These are phyloP conservation scores for Anadara kagoshimensis DNA, from an alignment of 1,140 invertebrate genomes.

Conservation along the genomic window DNA sequence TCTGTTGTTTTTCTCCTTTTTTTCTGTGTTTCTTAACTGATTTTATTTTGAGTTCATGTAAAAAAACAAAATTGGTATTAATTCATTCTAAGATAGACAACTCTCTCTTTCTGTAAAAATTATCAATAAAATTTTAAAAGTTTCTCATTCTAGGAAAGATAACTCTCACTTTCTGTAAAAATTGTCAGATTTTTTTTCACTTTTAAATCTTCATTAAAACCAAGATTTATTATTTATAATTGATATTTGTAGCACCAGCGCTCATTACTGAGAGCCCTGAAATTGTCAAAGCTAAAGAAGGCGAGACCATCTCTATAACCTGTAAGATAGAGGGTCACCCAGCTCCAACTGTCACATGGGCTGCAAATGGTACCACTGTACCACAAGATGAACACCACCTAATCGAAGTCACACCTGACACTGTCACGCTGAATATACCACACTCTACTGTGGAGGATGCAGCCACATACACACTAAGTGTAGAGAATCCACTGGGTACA, in stretches of 20 bases:
- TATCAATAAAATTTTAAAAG: too few relatives aligned
- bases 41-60: too few relatives aligned
- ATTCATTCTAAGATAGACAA: too few relatives aligned
- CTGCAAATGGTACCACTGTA: slow-evolving; percentile 40
- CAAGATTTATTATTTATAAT: background rate
- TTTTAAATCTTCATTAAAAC: too few relatives aligned
- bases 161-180: too few relatives aligned
- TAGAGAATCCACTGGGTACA: slow-evolving; percentile 88
- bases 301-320: slow-evolving; percentile 67
- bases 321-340: slow-evolving; percentile 62
- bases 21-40: too few relatives aligned
- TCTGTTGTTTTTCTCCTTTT: too few relatives aligned
- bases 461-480: slow-evolving; percentile 83
- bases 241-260: slow-evolving; percentile 43
- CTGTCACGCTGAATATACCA: slow-evolving; percentile 67
- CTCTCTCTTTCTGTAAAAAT: too few relatives aligned
- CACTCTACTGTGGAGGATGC: slow-evolving; percentile 50
- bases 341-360: slow-evolving; percentile 55
- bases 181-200: too few relatives aligned
- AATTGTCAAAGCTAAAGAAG: slow-evolving; percentile 74
- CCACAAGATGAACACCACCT: slow-evolving; percentile 80
- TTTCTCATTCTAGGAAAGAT: too few relatives aligned
- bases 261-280: slow-evolving; percentile 39
- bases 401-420: slow-evolving; percentile 34
- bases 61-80: too few relatives aligned